Base-by-base conservation (phyloP, 1,140 invertebrate genomes). In the Drosophila rufa region DNA sequence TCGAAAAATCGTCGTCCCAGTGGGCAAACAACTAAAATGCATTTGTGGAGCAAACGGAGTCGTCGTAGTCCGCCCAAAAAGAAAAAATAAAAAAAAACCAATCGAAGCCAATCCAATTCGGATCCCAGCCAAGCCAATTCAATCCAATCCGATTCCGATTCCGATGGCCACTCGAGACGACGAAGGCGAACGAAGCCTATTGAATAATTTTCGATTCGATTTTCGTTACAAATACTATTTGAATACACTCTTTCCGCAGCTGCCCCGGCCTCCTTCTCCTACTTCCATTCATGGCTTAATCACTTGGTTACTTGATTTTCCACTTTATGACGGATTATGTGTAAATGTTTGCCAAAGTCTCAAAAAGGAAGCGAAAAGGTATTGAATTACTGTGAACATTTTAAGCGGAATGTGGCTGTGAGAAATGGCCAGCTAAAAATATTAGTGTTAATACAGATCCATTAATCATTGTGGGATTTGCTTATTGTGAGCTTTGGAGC, bases 241-340 rank as follows among this genome's bases (percentile, higher is more conserved):
- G 68, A 36, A 42, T 27, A 66, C 22, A 22, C 45, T 48, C 67
- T 36, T 45, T 19, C 22, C 48, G 40, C 58, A 11, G 17, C 38
- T 14, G 25, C 11, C 33, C 25, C 45, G 19, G 43, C 33, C n/a
- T 33, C 15, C 30, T 30, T 19, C 42, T 59, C 25, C 58, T 30
- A 50, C 11, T 73, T 50, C 66, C 59, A 67, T 65, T 80, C 38
- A 70, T 50, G 59, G 58, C 80, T 86, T 87, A 86, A 87, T 86
- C 84, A 77, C 76, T 87, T 86, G 60, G 80, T 86, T 87, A 87
- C 84, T 87, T 80, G 83, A 74, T 87, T 87, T 87, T 83, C 83
- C 83, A 87, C 83, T 87, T 89, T 87, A 74, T 87, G 83, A 87
- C 76, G 80, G 83, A 87, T 83, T 82, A 87, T 80, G 67, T 86